Conservation (phyloP, 2,113 vertebrate species). For the Polyodon spathula region DNA sequence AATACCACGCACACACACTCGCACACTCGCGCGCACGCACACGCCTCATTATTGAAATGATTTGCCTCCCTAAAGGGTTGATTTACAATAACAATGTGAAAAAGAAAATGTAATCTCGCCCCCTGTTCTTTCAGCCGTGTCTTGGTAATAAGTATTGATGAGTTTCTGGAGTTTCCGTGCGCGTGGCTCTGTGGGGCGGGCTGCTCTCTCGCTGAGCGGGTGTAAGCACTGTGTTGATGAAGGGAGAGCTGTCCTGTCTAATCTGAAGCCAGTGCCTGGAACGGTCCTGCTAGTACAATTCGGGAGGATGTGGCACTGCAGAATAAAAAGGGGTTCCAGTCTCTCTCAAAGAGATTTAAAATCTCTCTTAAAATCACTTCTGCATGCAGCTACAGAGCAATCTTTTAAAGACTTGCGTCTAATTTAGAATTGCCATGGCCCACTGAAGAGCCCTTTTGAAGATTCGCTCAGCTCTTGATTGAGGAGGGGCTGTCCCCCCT, state of each 20-base stretch:
- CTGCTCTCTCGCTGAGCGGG: conserved; percentile 40
- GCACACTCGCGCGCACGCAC: too few species aligned
- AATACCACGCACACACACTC: too few species aligned
- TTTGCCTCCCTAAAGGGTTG: conserved; percentile 7
- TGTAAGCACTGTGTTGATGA: conserved; percentile 37
- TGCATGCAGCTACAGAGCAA: conserved; percentile 36
- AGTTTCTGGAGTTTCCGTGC: conserved; percentile 61
- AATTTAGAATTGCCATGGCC: conserved; percentile 61
- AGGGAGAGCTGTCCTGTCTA: conserved; percentile 30
- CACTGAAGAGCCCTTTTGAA: conserved; percentile 65
- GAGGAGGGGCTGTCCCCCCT: conserved; percentile 51
- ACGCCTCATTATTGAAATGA: conserved; percentile 16
- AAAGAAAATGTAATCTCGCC: conserved; percentile 35
- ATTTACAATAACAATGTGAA: conserved; percentile 18
- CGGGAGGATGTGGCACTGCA: conserved; percentile 19
- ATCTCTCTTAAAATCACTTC: too few species aligned
- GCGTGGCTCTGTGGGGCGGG: too few species aligned
- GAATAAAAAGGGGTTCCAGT: too few species aligned
- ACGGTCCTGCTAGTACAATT: conserved; percentile 28
- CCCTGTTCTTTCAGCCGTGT: conserved; percentile 41
- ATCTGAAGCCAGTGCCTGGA: conserved; percentile 21
- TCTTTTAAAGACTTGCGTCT: conserved; percentile 63
- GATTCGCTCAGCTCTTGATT: conserved; percentile 57
- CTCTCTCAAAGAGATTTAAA: conserved; percentile 37
- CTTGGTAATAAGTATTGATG: conserved; percentile 56